Percentiles rank a stretch among this genome's conserved stretches.
These are phyloP conservation scores for Sialis fuliginosa DNA, from an alignment of 2,888 invertebrate genomes.

Conservation along the genomic window DNA sequence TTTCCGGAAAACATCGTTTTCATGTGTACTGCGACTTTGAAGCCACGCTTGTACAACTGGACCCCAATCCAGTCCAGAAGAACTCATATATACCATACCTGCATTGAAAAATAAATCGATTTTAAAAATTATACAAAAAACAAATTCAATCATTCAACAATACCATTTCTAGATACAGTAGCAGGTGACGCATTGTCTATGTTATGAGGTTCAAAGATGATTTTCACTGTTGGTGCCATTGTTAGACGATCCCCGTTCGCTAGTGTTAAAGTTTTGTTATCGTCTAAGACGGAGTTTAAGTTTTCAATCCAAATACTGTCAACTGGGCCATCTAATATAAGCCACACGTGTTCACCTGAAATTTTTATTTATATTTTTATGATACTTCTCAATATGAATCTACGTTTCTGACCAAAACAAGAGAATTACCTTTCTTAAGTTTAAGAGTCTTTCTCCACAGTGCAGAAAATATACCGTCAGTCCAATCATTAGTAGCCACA, in stretches of 20 bases:
- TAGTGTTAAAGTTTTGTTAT: conserved; percentile 85
- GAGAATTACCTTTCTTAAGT: conserved; percentile 45
- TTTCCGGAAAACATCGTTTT: conserved; percentile 42
- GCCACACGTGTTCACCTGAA: conserved; percentile 74
- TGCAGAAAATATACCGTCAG: conserved; percentile 93
- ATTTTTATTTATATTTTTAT: neutral
- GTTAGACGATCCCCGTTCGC: conserved; percentile 90
- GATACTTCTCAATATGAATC: neutral
- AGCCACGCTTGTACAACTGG: conserved; percentile 81
- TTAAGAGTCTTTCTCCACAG: conserved; percentile 89
- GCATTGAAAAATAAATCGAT: too few relatives aligned
- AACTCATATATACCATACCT: conserved; percentile 83
- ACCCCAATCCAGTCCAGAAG: conserved; percentile 83
- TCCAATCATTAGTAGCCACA: conserved; percentile 97
- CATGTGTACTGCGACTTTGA: conserved; percentile 33
- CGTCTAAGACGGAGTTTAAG: conserved; percentile 89
- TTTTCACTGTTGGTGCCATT: conserved; percentile 88
- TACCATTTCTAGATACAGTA: conserved; percentile 80
- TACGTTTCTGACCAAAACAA: neutral
- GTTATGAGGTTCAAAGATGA: conserved; percentile 93
- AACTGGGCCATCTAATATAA: conserved; percentile 89
- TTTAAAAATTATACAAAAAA: too few relatives aligned
- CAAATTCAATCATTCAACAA: too few relatives aligned
- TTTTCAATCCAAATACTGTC: conserved; percentile 99
- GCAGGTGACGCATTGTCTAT: conserved; percentile 97